Conservation (phyloP, 2,797 vertebrate genomes). For the Denticeps clupeoides region DNA sequence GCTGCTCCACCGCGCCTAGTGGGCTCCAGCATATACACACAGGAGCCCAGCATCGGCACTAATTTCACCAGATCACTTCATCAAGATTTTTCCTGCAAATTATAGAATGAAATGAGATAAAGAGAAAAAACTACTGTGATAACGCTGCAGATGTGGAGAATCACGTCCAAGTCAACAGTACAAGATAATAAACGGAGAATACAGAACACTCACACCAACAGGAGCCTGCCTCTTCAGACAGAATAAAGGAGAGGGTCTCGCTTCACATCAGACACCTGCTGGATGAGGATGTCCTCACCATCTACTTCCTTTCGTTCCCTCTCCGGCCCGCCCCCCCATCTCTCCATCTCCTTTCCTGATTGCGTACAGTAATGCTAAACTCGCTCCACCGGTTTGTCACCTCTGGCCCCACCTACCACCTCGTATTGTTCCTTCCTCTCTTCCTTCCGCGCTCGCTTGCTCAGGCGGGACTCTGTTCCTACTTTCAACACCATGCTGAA, state of each 20-base stretch:
- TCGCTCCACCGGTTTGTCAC: slow-evolving; percentile 60
- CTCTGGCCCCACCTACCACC: slow-evolving; percentile 29
- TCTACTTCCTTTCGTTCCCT: neutral
- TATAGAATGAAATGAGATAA: too few species aligned
- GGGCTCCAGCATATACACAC: too few species aligned
- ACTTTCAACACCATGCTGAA: neutral
- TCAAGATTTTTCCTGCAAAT: too few species aligned
- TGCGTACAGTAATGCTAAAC: slow-evolving; percentile 53
- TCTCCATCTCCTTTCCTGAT: slow-evolving; percentile 44
- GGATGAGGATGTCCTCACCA: slow-evolving; percentile 3
- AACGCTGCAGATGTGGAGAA: too few species aligned
- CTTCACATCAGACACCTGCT: neutral
- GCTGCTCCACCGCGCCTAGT: too few species aligned
- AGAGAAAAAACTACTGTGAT: too few species aligned
- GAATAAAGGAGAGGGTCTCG: neutral
- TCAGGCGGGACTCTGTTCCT: neutral
- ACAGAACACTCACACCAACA: too few species aligned
- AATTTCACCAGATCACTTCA: too few species aligned
- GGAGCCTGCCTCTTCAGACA: neutral
- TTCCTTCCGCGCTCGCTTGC: slow-evolving; percentile 21
- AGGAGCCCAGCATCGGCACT: too few species aligned
- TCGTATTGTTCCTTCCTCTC: slow-evolving; percentile 22
- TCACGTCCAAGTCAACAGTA: too few species aligned
- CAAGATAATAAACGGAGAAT: too few species aligned
- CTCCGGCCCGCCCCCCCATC: slow-evolving; percentile 6